Percentiles rank a stretch among this genome's conserved stretches.
Evolutionary conservation across 2,888 invertebrate species (phyloP).

Genomic region (Tipula helvola): DNA sequence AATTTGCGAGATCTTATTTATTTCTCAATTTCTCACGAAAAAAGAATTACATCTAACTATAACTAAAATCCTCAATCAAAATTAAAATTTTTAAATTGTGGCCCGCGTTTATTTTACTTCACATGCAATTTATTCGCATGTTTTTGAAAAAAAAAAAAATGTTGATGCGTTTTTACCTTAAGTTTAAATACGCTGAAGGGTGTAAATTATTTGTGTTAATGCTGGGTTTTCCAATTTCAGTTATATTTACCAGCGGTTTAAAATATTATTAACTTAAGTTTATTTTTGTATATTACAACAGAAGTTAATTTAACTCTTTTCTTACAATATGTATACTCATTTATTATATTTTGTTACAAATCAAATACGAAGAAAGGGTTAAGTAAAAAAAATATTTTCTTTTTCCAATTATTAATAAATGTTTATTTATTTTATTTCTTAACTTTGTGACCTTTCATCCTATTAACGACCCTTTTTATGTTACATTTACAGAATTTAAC

Average conservation of each 20-base stretch:
- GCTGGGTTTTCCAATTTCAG: no score
- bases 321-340: not conserved
- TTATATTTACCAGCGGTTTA: not conserved
- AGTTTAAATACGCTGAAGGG: no score
- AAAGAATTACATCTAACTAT: no score
- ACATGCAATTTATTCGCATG: no score
- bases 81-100: no score
- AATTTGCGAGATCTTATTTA: no score
- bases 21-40: no score
- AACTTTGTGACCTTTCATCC: not conserved
- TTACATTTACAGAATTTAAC: not conserved
- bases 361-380: not conserved
- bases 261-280: not conserved
- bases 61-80: no score
- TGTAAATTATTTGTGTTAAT: no score
- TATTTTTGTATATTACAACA: not conserved
- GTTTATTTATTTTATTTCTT: not conserved
- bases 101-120: no score
- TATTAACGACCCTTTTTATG: not conserved
- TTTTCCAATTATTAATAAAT: not conserved
- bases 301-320: conserved; percentile 4
- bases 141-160: no score
- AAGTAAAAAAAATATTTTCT: not conserved
- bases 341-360: not conserved
- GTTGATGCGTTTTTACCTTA: no score